Evolutionary conservation across 2,888 invertebrate genomes (phyloP), one percentile per base, ranked within the genome.

Genomic region (Nephrotoma guestfalica): DNA sequence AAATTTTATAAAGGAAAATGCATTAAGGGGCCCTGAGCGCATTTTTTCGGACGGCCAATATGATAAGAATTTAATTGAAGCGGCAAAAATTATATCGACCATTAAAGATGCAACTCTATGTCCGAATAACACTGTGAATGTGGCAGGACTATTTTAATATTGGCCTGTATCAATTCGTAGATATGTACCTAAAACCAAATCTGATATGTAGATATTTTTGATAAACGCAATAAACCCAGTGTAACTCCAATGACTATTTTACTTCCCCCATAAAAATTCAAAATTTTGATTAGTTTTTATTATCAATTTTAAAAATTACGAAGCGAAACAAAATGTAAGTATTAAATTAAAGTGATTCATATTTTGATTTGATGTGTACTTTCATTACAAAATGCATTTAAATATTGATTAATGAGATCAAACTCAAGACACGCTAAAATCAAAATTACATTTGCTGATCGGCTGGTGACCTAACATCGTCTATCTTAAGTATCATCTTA

Each of bases 401-500:
- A 51, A 71, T 71, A 57, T n/a, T 15, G 51, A 47, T 47, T 47
- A 47, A 47, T 57, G 30, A 71, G 71, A 71, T 71, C 71, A 71
- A 71, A 30, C 71, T 71, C 30, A 71, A 30, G 51, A 15, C 6
- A 15, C n/a, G 15, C 15, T 51, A 51, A 15, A 15, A 51, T 7
- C 15, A 71, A 7, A 71, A 71, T 85, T 85, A 85, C 85, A 85
- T 85, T 11, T 43, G 42, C 11, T 88, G 89, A 88, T 94, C 93
- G 0, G 93, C 93, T 4, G 94, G 93, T 4, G 94, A 94, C 87
- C 94, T 94, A 71, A 99, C 97, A 91, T 99, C 99, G 91, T 99
- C 99, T 87, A 99, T 99, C 92, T 99, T 99, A 88, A 99, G 94
- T 88, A 99, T 99, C 99, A 99, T 99, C 91, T 99, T 98, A 86